phyloP scores from a whole-genome alignment of 2,113 vertebrate genomes.

The Xiphorhynchus elegans region DNA sequence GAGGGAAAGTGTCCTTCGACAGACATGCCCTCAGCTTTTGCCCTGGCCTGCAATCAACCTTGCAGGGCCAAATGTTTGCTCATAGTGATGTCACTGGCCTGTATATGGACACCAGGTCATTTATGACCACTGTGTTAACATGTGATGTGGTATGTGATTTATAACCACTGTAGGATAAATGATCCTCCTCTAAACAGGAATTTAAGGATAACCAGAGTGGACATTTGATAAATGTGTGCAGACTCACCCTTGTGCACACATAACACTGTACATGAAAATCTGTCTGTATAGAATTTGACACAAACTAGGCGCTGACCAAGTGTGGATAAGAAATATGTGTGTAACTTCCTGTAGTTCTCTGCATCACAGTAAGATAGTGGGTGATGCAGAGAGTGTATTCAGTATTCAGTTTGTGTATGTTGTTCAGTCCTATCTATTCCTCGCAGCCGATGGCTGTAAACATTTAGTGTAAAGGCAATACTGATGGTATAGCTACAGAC shows the following conservation, averaged over 20 bases:
- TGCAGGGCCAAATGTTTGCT: not conserved
- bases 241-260: rapidly evolving
- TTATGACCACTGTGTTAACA: not conserved
- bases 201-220: not conserved
- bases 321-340: not conserved
- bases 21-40: not conserved
- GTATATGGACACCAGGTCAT: not conserved
- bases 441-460: not conserved
- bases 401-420: not conserved
- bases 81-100: not conserved
- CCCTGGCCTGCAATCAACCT: not conserved
- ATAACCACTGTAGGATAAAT: not conserved
- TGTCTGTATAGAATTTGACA: not conserved
- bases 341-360: not conserved
- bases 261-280: not conserved
- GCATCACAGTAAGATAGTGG: not conserved
- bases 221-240: not conserved
- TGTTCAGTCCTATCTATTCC: not conserved
- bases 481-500: not conserved
- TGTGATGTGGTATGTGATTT: not conserved
- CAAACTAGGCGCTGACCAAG: not conserved
- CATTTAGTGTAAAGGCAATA: not conserved
- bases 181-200: not conserved
- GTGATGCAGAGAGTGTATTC: not conserved
- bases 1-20: not conserved